Percentiles rank a stretch among this genome's conserved stretches.
These are phyloP conservation scores for Cephonodes hylas DNA, from an alignment of 2,888 invertebrate genomes.

Conservation along the genomic window DNA sequence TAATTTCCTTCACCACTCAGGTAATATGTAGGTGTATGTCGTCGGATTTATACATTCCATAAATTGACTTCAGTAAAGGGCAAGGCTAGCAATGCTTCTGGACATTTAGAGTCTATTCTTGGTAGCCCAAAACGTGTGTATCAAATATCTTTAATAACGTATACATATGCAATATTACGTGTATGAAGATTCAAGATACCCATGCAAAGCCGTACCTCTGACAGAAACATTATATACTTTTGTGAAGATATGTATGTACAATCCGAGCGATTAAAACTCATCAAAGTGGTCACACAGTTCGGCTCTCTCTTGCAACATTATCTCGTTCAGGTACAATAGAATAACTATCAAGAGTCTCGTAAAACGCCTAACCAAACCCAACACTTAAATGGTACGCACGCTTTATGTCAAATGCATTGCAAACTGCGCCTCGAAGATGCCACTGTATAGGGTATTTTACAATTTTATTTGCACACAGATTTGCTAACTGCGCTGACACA, in stretches of 20 bases:
- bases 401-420: conserved; percentile 60
- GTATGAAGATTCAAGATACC: not conserved
- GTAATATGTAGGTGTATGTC: not conserved
- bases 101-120: not conserved
- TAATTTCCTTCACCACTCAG: not conserved
- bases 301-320: conserved; percentile 18
- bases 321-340: conserved; percentile 53
- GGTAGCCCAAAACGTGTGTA: not conserved
- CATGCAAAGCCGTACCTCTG: too few species aligned
- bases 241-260: too few species aligned
- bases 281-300: conserved; percentile 14
- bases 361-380: conserved; percentile 52
- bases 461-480: conserved; percentile 40
- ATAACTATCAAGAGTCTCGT: conserved; percentile 62
- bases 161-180: not conserved
- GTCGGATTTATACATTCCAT: not conserved
- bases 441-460: conserved; percentile 44
- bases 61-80: not conserved
- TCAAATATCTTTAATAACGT: not conserved
- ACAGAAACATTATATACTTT: too few species aligned
- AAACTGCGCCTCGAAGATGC: conserved; percentile 40
- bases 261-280: not conserved
- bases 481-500: conserved; percentile 32
- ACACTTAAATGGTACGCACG: conserved; percentile 56
- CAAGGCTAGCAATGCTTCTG: not conserved